These are phyloP conservation scores for Eretmocerus hayati DNA, from an alignment of 2,888 invertebrate genomes.

Conservation along the genomic window DNA sequence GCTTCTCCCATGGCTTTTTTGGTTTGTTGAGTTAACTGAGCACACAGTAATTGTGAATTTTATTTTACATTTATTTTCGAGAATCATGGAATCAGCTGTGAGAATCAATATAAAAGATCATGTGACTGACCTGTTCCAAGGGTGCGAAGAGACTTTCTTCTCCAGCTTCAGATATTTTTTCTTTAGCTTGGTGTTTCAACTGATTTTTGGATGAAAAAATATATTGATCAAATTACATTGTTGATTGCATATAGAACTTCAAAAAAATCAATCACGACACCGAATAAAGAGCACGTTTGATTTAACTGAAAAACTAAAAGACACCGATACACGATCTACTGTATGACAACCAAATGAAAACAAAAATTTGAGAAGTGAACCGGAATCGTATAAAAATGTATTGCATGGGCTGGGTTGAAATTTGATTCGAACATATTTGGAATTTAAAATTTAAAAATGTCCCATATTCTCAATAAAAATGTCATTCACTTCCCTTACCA, in stretches of 20 bases:
- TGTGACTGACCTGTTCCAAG: slow-evolving; percentile 66
- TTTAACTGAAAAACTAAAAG: neutral
- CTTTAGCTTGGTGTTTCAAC: slow-evolving; percentile 60
- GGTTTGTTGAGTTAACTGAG: slow-evolving; percentile 72
- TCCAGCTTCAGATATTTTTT: slow-evolving; percentile 60
- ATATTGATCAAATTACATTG: neutral
- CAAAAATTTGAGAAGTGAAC: no score
- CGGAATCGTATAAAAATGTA: no score
- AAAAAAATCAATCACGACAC: no score
- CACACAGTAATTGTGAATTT: neutral
- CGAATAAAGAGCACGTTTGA: neutral
- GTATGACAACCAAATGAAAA: no score
- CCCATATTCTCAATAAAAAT: no score
- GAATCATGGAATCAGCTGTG: no score
- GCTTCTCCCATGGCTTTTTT: slow-evolving; percentile 82
- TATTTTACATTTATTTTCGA: neutral
- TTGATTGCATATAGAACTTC: neutral
- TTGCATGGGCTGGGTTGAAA: no score
- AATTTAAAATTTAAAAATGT: no score
- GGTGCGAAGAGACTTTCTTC: slow-evolving; percentile 71
- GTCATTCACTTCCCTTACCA: no score
- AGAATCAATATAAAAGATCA: neutral
- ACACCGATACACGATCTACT: no score
- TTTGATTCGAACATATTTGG: no score
- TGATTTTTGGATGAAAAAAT: slow-evolving; percentile 27